These are phyloP conservation scores for Malacoraja senta DNA, from an alignment of 2,797 vertebrate species.

Conservation along the genomic window DNA sequence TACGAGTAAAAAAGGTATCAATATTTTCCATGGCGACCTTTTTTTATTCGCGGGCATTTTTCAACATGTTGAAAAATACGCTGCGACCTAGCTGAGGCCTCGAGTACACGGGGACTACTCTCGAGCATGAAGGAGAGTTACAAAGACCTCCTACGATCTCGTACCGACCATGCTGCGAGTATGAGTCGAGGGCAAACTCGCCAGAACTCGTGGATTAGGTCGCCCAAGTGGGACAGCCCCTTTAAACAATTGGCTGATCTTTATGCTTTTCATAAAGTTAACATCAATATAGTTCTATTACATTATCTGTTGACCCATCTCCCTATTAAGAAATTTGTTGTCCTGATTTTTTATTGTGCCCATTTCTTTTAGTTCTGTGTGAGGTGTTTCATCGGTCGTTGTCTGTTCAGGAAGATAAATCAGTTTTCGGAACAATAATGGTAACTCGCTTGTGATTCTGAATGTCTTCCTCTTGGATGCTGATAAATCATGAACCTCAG, in stretches of 20 bases:
- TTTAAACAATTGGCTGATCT: neutral
- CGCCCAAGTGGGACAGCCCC: no score
- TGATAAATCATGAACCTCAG: neutral
- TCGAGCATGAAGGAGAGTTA: no score
- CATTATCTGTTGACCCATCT: neutral
- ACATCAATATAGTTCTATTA: neutral
- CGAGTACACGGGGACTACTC: no score
- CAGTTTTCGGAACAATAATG: neutral
- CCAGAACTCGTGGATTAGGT: no score
- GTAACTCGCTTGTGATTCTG: neutral
- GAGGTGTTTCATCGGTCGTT: neutral
- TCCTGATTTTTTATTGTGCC: neutral
- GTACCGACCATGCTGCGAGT: no score
- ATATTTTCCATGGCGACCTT: no score
- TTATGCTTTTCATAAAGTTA: neutral
- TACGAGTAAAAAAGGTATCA: no score
- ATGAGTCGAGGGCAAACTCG: no score
- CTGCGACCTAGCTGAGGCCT: no score
- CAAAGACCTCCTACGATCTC: no score
- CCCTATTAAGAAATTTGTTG: neutral
- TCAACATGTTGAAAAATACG: no score
- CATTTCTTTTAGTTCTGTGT: neutral
- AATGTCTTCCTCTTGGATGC: neutral
- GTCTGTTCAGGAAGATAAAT: neutral
- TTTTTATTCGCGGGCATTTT: no score